Conservation (phyloP, 2,113 vertebrate genomes). For the Myrmecobius fasciatus region DNA sequence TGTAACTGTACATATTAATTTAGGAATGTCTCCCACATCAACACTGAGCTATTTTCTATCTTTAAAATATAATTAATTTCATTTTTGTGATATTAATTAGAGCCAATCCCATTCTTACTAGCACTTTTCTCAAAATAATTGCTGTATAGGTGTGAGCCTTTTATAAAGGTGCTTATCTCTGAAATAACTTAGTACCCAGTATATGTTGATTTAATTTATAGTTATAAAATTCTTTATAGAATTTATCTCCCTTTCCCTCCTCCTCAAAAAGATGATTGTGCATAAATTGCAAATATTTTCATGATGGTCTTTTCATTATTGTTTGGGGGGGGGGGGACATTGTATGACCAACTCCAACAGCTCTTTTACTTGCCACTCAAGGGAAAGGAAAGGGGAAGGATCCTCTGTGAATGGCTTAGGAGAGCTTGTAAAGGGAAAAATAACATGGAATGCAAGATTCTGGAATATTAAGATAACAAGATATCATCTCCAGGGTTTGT, state of each 20-base stretch:
- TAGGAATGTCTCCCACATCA: not conserved
- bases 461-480: not conserved
- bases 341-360: not conserved
- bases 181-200: not conserved
- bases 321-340: not conserved
- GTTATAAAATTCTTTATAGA: not conserved
- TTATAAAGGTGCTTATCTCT: not conserved
- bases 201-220: not conserved
- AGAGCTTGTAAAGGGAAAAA: not conserved
- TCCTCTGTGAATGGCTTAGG: not conserved
- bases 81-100: not conserved
- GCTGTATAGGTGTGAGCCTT: not conserved
- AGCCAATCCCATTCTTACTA: not conserved
- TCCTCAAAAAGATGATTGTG: not conserved
- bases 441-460: not conserved
- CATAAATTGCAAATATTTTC: not conserved
- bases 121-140: not conserved
- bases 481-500: not conserved
- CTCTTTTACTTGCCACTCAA: not conserved
- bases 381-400: not conserved
- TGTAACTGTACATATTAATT: not conserved
- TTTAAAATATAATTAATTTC: not conserved
- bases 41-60: not conserved
- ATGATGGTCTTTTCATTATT: not conserved
- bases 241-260: not conserved